Conservation (phyloP, 2,888 invertebrate genomes). For the Drosophila multiciliata region DNA sequence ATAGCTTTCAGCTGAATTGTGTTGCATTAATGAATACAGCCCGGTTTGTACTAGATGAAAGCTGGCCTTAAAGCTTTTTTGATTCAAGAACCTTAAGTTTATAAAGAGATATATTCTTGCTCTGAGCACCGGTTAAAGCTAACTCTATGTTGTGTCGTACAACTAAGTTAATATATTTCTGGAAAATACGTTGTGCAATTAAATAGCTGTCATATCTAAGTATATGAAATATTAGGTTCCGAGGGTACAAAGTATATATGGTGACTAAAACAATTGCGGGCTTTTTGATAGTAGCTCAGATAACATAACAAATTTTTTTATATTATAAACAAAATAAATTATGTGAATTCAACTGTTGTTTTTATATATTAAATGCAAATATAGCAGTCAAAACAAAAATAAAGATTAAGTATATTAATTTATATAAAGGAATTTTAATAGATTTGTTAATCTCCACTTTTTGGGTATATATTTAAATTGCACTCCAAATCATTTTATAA, state of each 20-base stretch:
- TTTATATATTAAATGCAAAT: not conserved
- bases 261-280: not conserved
- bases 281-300: not conserved
- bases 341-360: not conserved
- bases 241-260: not conserved
- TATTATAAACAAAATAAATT: not conserved
- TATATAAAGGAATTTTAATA: not conserved
- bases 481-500: not conserved
- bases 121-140: conserved; percentile 1
- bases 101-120: not conserved
- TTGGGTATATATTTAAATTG: not conserved
- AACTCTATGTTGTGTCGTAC: conserved; percentile 29
- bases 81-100: conserved; percentile 6
- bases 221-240: not conserved
- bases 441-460: conserved; percentile 2
- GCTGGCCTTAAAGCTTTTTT: conserved; percentile 11
- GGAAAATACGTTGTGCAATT: conserved; percentile 27
- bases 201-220: not conserved
- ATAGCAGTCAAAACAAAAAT: not conserved
- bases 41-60: not conserved
- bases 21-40: conserved; percentile 5
- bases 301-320: not conserved
- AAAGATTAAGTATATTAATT: not conserved
- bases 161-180: conserved; percentile 48
- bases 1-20: conserved; percentile 3